Evolutionary conservation across 2,797 vertebrate genomes (phyloP).

Genomic region (Danio aesculapii): DNA sequence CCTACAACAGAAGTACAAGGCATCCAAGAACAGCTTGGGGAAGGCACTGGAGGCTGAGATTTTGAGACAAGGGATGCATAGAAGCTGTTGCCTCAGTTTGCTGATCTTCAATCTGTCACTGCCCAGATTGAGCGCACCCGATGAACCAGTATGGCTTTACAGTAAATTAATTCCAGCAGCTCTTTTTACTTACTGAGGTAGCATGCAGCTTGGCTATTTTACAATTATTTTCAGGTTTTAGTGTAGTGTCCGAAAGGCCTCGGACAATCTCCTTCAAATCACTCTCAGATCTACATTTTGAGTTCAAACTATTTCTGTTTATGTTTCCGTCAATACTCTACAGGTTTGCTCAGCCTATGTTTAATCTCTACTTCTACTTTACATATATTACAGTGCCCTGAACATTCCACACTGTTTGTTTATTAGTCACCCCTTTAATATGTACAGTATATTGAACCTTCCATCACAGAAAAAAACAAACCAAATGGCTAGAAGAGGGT

Average conservation of each 20-base stretch:
- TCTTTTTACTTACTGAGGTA: slow-evolving; percentile 76
- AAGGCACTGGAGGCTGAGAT: slow-evolving; percentile 61
- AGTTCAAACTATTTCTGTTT: slow-evolving; percentile 28
- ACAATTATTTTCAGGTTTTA: slow-evolving; percentile 73
- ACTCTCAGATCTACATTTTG: slow-evolving; percentile 66
- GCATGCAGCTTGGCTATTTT: slow-evolving; percentile 69
- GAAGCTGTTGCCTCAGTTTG: slow-evolving; percentile 71
- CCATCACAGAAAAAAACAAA: slow-evolving; percentile 72
- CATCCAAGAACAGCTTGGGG: slow-evolving; percentile 45
- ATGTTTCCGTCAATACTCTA: neutral
- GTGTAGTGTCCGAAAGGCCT: slow-evolving; percentile 72
- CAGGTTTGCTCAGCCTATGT: neutral
- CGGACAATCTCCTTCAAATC: slow-evolving; percentile 73
- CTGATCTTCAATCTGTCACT: slow-evolving; percentile 77
- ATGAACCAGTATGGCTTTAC: slow-evolving; percentile 76
- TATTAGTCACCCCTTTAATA: slow-evolving; percentile 66
- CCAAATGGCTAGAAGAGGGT: slow-evolving; percentile 70
- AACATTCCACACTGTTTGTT: slow-evolving; percentile 20
- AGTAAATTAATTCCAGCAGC: slow-evolving; percentile 77
- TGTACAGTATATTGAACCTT: slow-evolving; percentile 76
- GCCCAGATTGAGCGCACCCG: slow-evolving; percentile 70
- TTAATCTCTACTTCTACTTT: slow-evolving; percentile 18
- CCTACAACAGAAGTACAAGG: slow-evolving; percentile 54
- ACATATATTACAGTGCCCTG: slow-evolving; percentile 61
- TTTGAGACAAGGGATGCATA: slow-evolving; percentile 59